Conservation (phyloP, 2,888 invertebrate species). For the Eilema caniola region DNA sequence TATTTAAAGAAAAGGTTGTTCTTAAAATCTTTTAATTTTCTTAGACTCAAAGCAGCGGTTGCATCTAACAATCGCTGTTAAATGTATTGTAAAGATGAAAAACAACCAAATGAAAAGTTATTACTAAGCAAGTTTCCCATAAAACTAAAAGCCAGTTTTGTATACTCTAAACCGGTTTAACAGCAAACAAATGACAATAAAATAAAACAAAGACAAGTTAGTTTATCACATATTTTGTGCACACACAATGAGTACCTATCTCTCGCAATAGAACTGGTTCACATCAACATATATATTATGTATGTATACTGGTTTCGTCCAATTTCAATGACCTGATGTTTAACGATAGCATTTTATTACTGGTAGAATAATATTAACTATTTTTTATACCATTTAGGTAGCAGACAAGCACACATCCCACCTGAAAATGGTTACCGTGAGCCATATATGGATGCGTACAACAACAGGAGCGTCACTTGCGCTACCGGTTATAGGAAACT, state of each 20-base stretch:
- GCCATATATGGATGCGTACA: too few species aligned
- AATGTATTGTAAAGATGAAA: neutral
- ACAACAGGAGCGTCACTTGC: too few species aligned
- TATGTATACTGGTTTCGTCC: neutral
- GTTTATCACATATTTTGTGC: neutral
- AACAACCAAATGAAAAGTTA: neutral
- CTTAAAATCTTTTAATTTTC: too few species aligned
- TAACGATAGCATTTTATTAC: neutral
- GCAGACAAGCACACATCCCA: too few species aligned
- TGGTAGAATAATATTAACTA: too few species aligned
- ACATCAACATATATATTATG: neutral
- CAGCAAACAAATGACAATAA: conserved; percentile 1
- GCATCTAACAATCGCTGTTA: too few species aligned
- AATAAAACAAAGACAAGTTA: neutral
- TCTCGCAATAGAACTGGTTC: neutral
- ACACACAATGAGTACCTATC: neutral
- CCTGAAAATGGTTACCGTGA: too few species aligned
- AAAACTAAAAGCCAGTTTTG: neutral
- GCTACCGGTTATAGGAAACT: too few species aligned
- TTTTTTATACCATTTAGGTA: neutral
- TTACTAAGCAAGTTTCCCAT: neutral
- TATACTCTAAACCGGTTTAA: conserved; percentile 3
- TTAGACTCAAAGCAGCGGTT: too few species aligned
- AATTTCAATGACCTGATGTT: neutral
- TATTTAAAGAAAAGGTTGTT: too few species aligned